Evolutionary conservation across 2,888 invertebrate genomes (phyloP), one percentile per base, ranked within the genome.

Genomic region (Sicus ferrugineus): DNA sequence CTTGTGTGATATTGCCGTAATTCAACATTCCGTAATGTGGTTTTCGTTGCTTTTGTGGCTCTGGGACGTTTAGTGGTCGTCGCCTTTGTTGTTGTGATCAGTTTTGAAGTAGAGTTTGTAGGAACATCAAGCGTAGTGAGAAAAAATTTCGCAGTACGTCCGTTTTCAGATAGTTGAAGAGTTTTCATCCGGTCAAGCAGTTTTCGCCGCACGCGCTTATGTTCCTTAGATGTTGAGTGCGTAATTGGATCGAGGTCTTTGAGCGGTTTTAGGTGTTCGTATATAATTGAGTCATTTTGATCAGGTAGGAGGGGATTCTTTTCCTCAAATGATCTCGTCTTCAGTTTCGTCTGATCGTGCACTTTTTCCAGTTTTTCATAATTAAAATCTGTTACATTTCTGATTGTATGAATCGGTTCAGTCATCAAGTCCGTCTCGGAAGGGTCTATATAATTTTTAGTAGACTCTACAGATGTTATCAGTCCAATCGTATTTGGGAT

Each of bases 1-100:
- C 77, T 70, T 23, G 73, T 76, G 31, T 79, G 77, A 38, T 79
- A 80, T 61, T 83, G 81, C 73, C 83, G 75, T 28, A 82, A 75
- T 74, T 83, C 83, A 0, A 78, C 46, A 50, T 73, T 76, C 6
- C 78, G 77, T 62, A 75, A 69, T 21, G 23, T 63, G 19, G 64
- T 31, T 72, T 77, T 79, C 1, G 78, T 74, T 0, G 69, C 31
- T 23, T 66, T 74, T 21, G 70, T 48, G 11, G 28, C 19, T 30
- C 21, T 38, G 7, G 23, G 42, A 14, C n/a, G 16, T 67, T 67
- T 67, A 21, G 58, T 61, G 6, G 54, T 5, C 3, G 30, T 34
- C 9, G 59, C 38, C 2, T n/a, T n/a, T n/a, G n/a, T n/a, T n/a
- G 30, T 19, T 30, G 7, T 26, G 9, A 14, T 46, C 7, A 54